These are phyloP conservation scores for Tholera decimalis DNA, from an alignment of 2,888 invertebrate genomes.

Conservation along the genomic window DNA sequence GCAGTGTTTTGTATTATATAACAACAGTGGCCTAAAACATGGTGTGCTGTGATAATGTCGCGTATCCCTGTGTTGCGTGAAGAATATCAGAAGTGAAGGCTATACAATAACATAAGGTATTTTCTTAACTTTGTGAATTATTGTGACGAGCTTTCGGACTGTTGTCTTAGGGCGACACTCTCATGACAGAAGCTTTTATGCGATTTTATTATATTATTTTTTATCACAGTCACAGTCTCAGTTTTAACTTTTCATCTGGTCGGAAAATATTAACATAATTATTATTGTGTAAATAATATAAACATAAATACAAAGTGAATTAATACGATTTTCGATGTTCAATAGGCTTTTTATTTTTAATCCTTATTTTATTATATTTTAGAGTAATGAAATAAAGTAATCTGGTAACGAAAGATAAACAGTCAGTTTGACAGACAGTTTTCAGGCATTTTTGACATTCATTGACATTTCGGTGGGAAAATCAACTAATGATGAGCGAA, in stretches of 20 bases:
- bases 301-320: background rate
- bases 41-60: conserved; percentile 54
- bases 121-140: conserved; percentile 28
- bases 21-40: conserved; percentile 36
- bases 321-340: background rate
- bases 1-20: background rate
- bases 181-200: conserved; percentile 6
- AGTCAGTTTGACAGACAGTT: no score
- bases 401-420: conserved; percentile 21
- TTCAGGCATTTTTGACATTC: no score
- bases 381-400: background rate
- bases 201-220: conserved; percentile 15
- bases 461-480: no score
- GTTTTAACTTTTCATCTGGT: background rate
- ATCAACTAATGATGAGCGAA: no score
- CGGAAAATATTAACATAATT: background rate
- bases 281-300: no score
- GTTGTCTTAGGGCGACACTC: conserved; percentile 30
- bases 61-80: conserved; percentile 33
- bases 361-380: background rate
- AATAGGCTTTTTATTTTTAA: background rate
- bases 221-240: background rate
- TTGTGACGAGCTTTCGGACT: conserved; percentile 1
- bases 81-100: conserved; percentile 25
- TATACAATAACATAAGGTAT: conserved; percentile 54